Evolutionary conservation across 2,797 vertebrate genomes (phyloP), one percentile per base, ranked within the genome.

Genomic region (Pseudochaenichthys georgianus): DNA sequence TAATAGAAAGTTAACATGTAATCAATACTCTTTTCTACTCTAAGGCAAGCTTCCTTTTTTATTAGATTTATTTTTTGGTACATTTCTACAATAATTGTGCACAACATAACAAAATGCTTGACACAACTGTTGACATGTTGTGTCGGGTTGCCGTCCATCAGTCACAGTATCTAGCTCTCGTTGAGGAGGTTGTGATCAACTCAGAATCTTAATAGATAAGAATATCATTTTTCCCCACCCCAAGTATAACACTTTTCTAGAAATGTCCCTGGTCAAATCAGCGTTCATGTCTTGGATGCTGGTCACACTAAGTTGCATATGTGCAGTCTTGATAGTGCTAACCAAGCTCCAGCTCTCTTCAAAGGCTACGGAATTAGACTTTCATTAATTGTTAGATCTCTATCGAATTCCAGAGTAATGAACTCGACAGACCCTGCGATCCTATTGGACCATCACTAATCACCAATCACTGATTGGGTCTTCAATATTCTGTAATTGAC

Each of bases 331-430:
- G 63, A 74, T 59, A 45, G 45, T 55, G 77, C 57, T 75, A 59
- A 71, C 77, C 63, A 63, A 41, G 55, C 58, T 70, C 43, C 57
- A 41, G 72, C 55, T 48, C 62, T 61, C 13, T 68, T 65, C 9
- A 23, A 64, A 77, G 47, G 15, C 28, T 19, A 52, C 50, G 65
- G 71, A 81, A 81, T 83, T 63, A 82, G 81, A 83, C 51, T 75
- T 79, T 80, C 76, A 82, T 89, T 89, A 88, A 90, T 87, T 78
- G 84, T 80, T 86, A n/a, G 34, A 53, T 86, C 73, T 81, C 67
- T 89, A 92, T 94, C 74, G 92, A 93, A 90, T 69, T 51, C 47
- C 41, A 23, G 75, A 77, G 80, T 93, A 93, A 95, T 95, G 91
- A 94, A 94, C 86, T 92, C 81, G 3, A 69, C 73, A 63, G 75